A percentile compares a stretch with the other conserved stretches of the same genome.
phyloP scores from a whole-genome alignment of 1,140 invertebrate species.

The Luehdorfia chinensis region DNA sequence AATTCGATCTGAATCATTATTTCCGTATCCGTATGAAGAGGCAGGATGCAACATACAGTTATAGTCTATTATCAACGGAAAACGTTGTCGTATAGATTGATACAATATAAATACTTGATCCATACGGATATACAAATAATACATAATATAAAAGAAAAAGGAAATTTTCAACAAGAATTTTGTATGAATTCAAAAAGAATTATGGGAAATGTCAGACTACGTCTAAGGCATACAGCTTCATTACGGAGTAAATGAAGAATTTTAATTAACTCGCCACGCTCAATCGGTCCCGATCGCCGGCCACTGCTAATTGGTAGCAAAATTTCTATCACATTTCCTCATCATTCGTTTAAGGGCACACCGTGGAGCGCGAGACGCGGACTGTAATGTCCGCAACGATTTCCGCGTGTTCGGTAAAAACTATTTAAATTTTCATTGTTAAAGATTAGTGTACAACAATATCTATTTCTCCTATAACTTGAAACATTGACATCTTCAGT shows the following conservation, averaged over 20 bases:
- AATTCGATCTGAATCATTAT: too few relatives aligned
- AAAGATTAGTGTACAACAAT: not conserved
- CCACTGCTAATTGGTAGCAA: slow-evolving; percentile 18
- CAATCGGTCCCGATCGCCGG: slow-evolving; percentile 18
- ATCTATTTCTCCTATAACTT: too few relatives aligned
- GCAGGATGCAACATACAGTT: too few relatives aligned
- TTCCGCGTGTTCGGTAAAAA: slow-evolving; percentile 3
- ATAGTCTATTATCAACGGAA: not conserved
- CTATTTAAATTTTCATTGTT: not conserved
- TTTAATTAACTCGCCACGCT: slow-evolving; percentile 10
- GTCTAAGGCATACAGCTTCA: too few relatives aligned
- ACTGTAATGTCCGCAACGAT: not conserved
- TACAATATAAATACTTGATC: not conserved
- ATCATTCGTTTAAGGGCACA: not conserved
- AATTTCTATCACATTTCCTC: slow-evolving; percentile 25
- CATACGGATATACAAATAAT: not conserved
- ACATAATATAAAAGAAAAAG: not conserved
- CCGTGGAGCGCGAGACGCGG: not conserved
- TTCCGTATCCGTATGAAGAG: too few relatives aligned
- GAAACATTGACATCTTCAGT: not conserved
- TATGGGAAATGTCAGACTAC: too few relatives aligned
- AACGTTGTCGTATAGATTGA: not conserved
- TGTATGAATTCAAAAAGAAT: not conserved
- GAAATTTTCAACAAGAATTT: too few relatives aligned
- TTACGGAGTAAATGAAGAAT: slow-evolving; percentile 1